Base-by-base conservation (phyloP, 92 coral and sea anemone genomes). In the Pocillopora meandrina region DNA sequence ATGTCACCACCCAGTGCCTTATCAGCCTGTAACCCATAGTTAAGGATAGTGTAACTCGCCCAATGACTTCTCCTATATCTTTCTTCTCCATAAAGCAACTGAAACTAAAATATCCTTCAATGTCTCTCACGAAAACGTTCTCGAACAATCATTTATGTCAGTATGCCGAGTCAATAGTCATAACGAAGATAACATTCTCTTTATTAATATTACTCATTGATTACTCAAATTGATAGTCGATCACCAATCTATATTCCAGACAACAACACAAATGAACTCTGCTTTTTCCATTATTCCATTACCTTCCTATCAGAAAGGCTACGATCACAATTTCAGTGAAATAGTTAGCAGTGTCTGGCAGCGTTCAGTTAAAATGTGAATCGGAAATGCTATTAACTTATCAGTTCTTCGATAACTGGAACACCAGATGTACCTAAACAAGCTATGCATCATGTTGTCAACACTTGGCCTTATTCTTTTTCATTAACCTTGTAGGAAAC, bases 361-460 rank as follows among this genome's bases (percentile, higher is more conserved):
- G 79, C 9, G 42, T 72, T 72, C 57, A 36, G 18, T 61, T 71
- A 60, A 82, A 82, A 59, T 59, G 56, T n/a, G 79, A 82, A 82
- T 82, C 86, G 86, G 86, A 82, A 82, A 49, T 82, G 59, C 78
- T 82, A 52, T 65, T 62, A 55, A 74, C 11, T 71, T 72, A 82
- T 82, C 86, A 47, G 79, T 61, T 72, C 72, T 63, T 73, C 55
- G 86, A 82, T 82, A 69, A 69, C 85, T 81, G 68, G 61, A 81
- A 59, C 68, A 56, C 26, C 85, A 81, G 85, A 81, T 70, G 85
- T 81, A 76, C 68, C 76, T 81, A 82, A 82, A 82, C 86, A 72
- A 82, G 72, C 86, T 61, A 82, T 23, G 79, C 58, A 82, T 72
- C 71, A 82, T 61, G 86, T 82, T 82, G 86, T 82, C 86, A 82